Evolutionary conservation across 2,888 invertebrate genomes (phyloP).

Genomic region (Agrochola macilenta): DNA sequence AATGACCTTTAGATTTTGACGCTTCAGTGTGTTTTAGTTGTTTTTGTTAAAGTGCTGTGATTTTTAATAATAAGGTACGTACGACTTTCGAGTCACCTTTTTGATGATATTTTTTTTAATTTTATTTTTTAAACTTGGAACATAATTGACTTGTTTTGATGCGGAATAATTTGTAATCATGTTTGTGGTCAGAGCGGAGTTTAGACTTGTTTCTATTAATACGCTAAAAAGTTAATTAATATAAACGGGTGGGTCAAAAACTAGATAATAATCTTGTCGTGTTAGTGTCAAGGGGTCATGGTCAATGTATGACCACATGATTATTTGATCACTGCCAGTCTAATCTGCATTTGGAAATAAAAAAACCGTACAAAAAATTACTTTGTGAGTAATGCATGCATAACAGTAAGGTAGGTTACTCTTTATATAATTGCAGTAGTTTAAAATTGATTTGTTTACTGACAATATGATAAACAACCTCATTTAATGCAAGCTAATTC

Average conservation of each 20-base stretch:
- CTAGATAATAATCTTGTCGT: background rate
- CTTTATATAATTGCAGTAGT: too few relatives aligned
- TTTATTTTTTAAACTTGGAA: background rate
- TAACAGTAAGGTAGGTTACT: too few relatives aligned
- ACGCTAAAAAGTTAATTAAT: too few relatives aligned
- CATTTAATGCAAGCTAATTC: too few relatives aligned
- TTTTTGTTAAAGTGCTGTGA: constrained; percentile 42
- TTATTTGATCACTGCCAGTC: background rate
- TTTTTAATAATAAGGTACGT: constrained; percentile 41
- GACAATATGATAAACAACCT: too few relatives aligned
- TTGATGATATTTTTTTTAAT: background rate
- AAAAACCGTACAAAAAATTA: background rate
- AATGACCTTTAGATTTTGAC: constrained; percentile 39
- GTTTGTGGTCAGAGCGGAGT: background rate
- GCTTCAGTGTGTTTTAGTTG: background rate
- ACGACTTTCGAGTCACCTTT: constrained; percentile 25
- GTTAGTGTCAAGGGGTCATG: constrained; percentile 13
- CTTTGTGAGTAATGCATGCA: background rate
- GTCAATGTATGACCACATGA: constrained; percentile 1
- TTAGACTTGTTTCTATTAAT: background rate
- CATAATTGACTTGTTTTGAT: constrained; percentile 26
- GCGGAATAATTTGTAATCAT: background rate
- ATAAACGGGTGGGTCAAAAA: background rate
- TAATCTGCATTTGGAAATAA: background rate
- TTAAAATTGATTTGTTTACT: too few relatives aligned